Conservation (phyloP, 2,888 invertebrate species). For the Erebia aethiops region DNA sequence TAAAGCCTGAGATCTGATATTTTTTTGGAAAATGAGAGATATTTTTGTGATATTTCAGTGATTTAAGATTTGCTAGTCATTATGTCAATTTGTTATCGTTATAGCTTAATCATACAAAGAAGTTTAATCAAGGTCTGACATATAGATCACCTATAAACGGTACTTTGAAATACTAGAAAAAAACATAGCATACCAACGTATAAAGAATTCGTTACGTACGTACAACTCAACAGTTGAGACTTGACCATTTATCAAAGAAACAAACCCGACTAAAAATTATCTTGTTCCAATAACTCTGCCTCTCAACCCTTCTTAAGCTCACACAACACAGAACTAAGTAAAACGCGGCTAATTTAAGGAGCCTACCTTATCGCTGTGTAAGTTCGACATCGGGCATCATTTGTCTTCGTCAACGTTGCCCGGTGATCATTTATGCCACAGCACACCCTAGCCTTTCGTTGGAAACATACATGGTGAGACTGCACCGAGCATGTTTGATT, state of each 20-base stretch:
- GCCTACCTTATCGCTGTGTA: conserved; percentile 81
- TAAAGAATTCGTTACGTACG: too few species aligned
- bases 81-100: too few species aligned
- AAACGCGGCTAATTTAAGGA: conserved; percentile 80
- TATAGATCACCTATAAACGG: too few species aligned
- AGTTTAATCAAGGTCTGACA: too few species aligned
- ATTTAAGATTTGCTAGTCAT: too few species aligned
- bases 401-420: conserved; percentile 83
- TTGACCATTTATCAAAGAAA: background rate
- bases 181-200: too few species aligned
- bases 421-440: conserved; percentile 83
- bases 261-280: background rate
- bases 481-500: conserved; percentile 13
- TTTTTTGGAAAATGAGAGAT: too few species aligned
- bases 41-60: too few species aligned
- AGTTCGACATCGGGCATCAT: conserved; percentile 80
- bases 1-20: too few species aligned
- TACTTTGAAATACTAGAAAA: too few species aligned
- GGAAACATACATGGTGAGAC: conserved; percentile 48
- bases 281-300: conserved; percentile 4
- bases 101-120: too few species aligned
- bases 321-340: conserved; percentile 49
- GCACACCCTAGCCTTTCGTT: conserved; percentile 81
- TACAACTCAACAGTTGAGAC: background rate
- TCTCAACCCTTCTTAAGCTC: conserved; percentile 36